These are phyloP conservation scores for Triplophysa dalaica DNA, from an alignment of 2,113 vertebrate genomes.

Conservation along the genomic window DNA sequence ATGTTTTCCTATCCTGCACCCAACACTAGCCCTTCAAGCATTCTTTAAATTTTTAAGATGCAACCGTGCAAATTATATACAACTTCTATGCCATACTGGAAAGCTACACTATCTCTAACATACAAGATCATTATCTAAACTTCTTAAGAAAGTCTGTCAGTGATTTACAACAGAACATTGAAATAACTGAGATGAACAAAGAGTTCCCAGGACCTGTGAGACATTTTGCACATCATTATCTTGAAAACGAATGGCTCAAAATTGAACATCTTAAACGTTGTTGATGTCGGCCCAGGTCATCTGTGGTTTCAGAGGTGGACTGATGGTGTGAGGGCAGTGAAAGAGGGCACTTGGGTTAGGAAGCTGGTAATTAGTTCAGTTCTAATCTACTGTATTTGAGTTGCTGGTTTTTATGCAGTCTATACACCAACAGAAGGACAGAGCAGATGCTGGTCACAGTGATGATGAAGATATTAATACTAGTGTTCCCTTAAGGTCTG, in stretches of 20 bases:
- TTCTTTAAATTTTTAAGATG: too few relatives aligned
- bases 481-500: neutral
- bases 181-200: neutral
- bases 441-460: constrained; percentile 14
- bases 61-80: too few relatives aligned
- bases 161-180: neutral
- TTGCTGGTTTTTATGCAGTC: constrained; percentile 12
- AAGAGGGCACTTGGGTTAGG: neutral
- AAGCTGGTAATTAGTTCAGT: too few relatives aligned
- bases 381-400: neutral
- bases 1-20: neutral
- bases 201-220: too few relatives aligned
- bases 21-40: too few relatives aligned
- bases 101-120: too few relatives aligned
- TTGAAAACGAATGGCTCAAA: neutral
- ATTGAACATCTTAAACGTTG: neutral
- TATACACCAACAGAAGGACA: constrained; percentile 3
- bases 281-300: neutral
- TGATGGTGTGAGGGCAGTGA: neutral
- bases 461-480: neutral
- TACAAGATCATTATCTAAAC: neutral
- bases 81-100: too few relatives aligned
- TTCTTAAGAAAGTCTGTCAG: neutral
- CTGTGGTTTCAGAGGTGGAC: neutral
- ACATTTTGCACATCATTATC: neutral